Base-by-base conservation (phyloP, 2,113 vertebrate species). In the Heterochromis multidens region DNA sequence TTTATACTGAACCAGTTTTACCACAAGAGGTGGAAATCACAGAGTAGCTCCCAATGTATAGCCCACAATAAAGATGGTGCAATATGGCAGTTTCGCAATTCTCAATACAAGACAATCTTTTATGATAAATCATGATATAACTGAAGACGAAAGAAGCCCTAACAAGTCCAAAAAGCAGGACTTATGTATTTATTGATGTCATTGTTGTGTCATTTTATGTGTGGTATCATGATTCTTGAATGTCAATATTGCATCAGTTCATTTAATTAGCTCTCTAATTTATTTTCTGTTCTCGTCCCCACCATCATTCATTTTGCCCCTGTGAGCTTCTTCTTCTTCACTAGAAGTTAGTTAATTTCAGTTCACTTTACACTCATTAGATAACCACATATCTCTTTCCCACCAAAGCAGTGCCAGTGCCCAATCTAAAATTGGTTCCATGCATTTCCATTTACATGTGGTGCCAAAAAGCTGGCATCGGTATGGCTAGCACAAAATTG, bases 1-100 rank as follows among this genome's bases (percentile, higher is more conserved):
- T 46, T 46, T 16, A 46, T 46, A 3, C 7, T 74, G 46, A 74
- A 54, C 10, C 19, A 0, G 27, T 54, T n/a, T 74, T 74, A n/a
- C 43, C 10, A 0, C 25, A 46, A 6, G 1, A 23, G 40, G 16
- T 70, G 23, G 23, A 46, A 9, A 70, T 46, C 46, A 49, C 6
- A 12, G n/a, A 67, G 37, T 46, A 67, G 63, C 67, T 72, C 67
- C 16, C 43, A 72, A 49, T 72, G 25, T 72, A 72, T 27, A 7
- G 27, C 65, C 23, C 25, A 49, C 7, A 27, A 29, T 72, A 31
- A 72, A 72, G 43, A 72, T 52, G 67, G 43, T 21, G 12, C 10
- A 0, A 43, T 43, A 67, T 43, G 43, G 65, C 23, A 0, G 23
- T 46, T 70, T 70, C 46, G 31, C 52, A n/a, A 19, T 14, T 52